Conservation (phyloP, 2,888 invertebrate genomes). For the Caenorhabditis sp. region DNA sequence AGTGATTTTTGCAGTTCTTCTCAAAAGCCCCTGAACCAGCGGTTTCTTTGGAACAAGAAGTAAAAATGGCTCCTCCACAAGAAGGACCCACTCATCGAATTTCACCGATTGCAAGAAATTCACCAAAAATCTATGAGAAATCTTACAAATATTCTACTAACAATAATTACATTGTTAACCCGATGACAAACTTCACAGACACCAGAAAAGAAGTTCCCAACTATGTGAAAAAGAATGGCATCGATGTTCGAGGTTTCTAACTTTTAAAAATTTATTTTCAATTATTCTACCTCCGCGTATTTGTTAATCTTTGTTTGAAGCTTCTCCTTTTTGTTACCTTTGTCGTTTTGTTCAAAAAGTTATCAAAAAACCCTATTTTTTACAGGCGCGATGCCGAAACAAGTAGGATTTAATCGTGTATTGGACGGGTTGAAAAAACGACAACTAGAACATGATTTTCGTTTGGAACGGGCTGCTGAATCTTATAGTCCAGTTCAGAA, state of each 20-base stretch:
- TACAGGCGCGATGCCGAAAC: slow-evolving; percentile 29
- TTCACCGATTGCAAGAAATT: not conserved
- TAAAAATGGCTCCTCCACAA: not conserved
- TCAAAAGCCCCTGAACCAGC: too few species aligned
- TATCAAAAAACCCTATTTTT: not conserved
- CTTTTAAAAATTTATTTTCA: not conserved
- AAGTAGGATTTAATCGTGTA: slow-evolving; percentile 64
- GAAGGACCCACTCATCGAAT: not conserved
- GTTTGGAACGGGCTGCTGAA: slow-evolving; percentile 57
- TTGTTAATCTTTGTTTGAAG: not conserved
- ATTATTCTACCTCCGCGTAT: not conserved
- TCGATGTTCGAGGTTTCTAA: not conserved
- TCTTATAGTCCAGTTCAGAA: slow-evolving; percentile 60
- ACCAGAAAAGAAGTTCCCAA: too few species aligned
- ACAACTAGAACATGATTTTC: slow-evolving; percentile 64
- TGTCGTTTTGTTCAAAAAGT: not conserved
- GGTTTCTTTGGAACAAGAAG: too few species aligned
- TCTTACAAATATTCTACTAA: too few species aligned
- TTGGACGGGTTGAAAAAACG: slow-evolving; percentile 64
- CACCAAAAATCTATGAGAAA: not conserved
- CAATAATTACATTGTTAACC: too few species aligned
- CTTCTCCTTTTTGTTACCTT: not conserved
- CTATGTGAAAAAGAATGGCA: too few species aligned
- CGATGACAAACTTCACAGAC: too few species aligned
- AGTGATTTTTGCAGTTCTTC: not conserved